These are phyloP conservation scores for Siniperca obscura DNA, from an alignment of 2,797 vertebrate species.

Conservation along the genomic window DNA sequence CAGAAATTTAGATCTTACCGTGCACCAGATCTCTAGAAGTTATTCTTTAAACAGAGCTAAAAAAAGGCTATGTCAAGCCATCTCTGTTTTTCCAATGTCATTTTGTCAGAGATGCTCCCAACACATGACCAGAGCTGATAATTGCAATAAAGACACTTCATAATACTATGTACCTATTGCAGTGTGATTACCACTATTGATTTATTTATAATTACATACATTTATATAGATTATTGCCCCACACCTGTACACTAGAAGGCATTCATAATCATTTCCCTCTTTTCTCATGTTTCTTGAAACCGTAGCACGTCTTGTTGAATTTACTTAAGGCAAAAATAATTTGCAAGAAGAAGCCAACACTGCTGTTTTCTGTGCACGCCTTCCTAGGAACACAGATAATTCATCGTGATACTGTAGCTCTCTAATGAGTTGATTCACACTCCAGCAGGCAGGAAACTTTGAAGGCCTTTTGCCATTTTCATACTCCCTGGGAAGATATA, in stretches of 20 bases:
- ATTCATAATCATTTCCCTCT: conserved; percentile 8
- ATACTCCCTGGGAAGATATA: conserved; percentile 42
- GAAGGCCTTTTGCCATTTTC: conserved; percentile 51
- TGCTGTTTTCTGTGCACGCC: conserved; percentile 25
- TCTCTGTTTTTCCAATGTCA: neutral
- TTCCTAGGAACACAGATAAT: conserved; percentile 35
- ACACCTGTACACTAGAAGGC: neutral
- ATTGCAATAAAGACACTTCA: neutral
- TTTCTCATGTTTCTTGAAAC: conserved; percentile 5
- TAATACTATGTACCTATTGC: neutral
- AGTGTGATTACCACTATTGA: neutral
- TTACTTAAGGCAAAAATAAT: conserved; percentile 9
- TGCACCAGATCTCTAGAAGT: neutral
- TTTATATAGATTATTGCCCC: neutral
- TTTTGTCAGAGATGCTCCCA: neutral
- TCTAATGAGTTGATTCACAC: conserved; percentile 61
- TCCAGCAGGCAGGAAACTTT: conserved; percentile 55
- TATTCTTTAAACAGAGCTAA: neutral
- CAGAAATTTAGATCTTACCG: neutral
- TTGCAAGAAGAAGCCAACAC: conserved; percentile 4
- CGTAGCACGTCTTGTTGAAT: neutral
- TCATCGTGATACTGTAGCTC: conserved; percentile 16
- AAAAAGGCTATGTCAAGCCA: neutral
- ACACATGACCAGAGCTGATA: neutral
- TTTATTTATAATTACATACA: neutral